A percentile compares a stretch with the other conserved stretches of the same genome.
Evolutionary conservation across 2,888 invertebrate species (phyloP).

Genomic region (Oithona nana): DNA sequence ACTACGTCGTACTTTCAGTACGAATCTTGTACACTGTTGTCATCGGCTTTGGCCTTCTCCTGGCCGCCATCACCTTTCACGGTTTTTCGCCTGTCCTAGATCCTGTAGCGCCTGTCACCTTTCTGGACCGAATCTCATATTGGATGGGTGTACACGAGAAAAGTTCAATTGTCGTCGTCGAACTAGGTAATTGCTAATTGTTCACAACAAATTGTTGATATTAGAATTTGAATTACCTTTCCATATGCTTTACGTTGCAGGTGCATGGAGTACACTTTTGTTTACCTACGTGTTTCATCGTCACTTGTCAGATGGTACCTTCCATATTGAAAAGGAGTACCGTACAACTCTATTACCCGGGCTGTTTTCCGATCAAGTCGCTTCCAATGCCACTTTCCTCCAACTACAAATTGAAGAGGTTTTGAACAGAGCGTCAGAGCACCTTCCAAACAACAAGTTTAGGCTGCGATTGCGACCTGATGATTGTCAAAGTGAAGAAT

Average conservation of each 20-base stretch:
- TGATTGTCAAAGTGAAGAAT: neutral
- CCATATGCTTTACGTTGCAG: neutral
- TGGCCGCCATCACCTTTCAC: neutral
- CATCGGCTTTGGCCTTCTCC: neutral
- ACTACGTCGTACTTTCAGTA: neutral
- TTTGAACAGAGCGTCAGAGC: neutral
- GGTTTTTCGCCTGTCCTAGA: neutral
- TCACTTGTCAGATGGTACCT: constrained; percentile 11
- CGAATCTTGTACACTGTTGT: neutral
- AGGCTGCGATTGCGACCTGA: neutral
- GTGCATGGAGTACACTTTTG: neutral
- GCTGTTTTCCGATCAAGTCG: neutral
- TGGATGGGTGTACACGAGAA: constrained; percentile 10
- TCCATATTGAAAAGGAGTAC: neutral
- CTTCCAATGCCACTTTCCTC: neutral
- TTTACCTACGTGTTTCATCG: constrained; percentile 6
- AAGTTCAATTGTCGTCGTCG: neutral
- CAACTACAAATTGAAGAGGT: neutral
- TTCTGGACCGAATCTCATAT: constrained; percentile 5
- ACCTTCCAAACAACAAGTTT: neutral
- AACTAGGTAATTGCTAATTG: neutral
- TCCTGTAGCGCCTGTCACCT: neutral
- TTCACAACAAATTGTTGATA: neutral
- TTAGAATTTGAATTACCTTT: too few species aligned
- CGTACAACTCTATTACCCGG: neutral